Evolutionary conservation across 2,797 vertebrate species (phyloP).

Genomic region (Sebastes glaucus): DNA sequence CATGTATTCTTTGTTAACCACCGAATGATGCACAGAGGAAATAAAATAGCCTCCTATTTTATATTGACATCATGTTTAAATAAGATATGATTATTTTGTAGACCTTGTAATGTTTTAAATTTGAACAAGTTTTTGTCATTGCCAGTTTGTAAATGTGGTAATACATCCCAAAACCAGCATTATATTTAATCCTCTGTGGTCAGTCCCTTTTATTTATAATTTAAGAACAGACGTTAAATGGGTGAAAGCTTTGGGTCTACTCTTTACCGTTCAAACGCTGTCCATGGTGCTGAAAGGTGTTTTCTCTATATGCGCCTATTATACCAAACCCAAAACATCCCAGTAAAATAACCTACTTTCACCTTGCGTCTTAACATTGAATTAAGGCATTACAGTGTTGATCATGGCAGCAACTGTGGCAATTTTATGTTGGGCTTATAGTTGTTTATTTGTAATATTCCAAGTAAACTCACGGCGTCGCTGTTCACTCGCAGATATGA

Average conservation of each 20-base stretch:
- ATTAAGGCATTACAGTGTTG: accelerated
- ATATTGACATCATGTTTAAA: not conserved
- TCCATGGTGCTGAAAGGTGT: constrained; percentile 17
- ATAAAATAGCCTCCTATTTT: not conserved
- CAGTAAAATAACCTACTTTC: not conserved
- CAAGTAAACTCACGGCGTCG: constrained; percentile 51
- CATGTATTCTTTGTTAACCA: not conserved
- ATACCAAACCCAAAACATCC: too few species aligned
- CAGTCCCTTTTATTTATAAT: accelerated
- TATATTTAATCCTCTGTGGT: accelerated
- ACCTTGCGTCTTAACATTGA: accelerated
- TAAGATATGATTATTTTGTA: not conserved
- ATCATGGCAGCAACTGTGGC: accelerated
- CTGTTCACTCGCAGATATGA: constrained; percentile 42
- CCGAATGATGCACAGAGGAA: too few species aligned
- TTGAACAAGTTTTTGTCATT: not conserved
- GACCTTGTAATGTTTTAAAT: not conserved
- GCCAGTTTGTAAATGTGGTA: not conserved
- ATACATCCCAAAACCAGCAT: accelerated
- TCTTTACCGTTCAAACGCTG: not conserved
- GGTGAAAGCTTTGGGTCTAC: accelerated
- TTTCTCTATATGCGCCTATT: accelerated
- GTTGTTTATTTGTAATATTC: constrained; percentile 22
- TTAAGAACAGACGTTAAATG: accelerated
- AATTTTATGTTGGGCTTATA: accelerated